Evolutionary conservation across 2,888 invertebrate genomes (phyloP), one percentile per base, ranked within the genome.

Genomic region (Clistopyga incitator): DNA sequence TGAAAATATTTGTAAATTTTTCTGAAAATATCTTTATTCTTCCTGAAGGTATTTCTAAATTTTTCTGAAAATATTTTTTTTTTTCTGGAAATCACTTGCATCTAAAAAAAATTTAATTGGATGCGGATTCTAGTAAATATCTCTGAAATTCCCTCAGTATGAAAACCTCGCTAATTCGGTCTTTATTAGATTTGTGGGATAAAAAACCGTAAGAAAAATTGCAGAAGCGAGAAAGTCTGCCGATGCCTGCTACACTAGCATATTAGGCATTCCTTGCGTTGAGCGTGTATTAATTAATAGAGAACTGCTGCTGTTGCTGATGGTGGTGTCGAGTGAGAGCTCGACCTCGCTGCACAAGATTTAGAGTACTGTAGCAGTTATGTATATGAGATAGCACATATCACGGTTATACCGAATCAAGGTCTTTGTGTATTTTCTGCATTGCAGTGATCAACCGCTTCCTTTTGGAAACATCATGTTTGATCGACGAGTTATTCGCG

Each of bases 391-490:
- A 75, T 45, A 52, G 65, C 67, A 20, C 45, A 70, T 34, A 56
- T 15, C 50, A 45, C 23, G 18, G 70, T 67, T 23, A 29, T 56
- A 64, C 64, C 47, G 47, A 75, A 84, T 75, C 78, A 81, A 84
- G 70, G 70, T 65, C 78, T 42, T 20, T 70, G 56, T 75, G 74
- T 75, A 78, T 86, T 87, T 87, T 88, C 82, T 87, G 64, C 78
- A 87, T 94, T 94, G 34, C 93, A 95, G 94, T 87, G 94, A 94
- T 90, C 90, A 92, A 64, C 92, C 94, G 82, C 90, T 94, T 89
- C 94, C 95, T 11, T 97, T 96, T 93, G 95, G 95, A 90, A 98
- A 98, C 94, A 95, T 98, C 91, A 98, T 98, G 98, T 97, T 96
- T 94, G 98, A 98, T 92, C 96, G 96, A 90, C 95, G 98, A 89